Percentiles rank a stretch among this genome's conserved stretches.
phyloP scores from a whole-genome alignment of 2,797 vertebrate species.

The Petrocephalus schoutedeni region DNA sequence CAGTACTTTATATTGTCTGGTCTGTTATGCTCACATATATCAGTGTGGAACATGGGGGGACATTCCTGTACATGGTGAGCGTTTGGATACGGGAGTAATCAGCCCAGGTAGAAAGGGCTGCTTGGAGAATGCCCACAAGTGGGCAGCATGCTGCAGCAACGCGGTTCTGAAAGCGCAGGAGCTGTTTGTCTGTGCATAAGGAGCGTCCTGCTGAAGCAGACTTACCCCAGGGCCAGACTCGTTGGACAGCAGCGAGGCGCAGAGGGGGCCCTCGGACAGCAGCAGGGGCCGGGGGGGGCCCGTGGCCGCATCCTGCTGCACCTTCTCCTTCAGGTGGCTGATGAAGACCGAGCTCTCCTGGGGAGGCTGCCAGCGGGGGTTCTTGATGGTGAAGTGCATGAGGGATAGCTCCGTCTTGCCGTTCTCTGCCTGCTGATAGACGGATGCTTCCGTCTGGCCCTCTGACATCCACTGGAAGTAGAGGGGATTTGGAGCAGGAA shows the following conservation, averaged over 20 bases:
- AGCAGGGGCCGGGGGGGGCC: constrained; percentile 64
- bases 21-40: background rate
- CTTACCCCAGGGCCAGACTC: constrained; percentile 63
- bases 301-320: constrained; percentile 78
- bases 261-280: constrained; percentile 70
- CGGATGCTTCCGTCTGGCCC: constrained; percentile 91
- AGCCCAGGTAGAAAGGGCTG: background rate
- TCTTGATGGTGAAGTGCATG: constrained; percentile 98
- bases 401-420: constrained; percentile 95
- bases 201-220: background rate
- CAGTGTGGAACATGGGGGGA: background rate
- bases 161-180: background rate
- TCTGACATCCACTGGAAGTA: constrained; percentile 83
- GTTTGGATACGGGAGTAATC: background rate
- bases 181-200: background rate
- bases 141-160: background rate
- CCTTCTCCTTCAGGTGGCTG: constrained; percentile 88
- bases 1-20: background rate
- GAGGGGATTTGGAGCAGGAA: background rate
- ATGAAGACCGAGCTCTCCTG: constrained; percentile 91
- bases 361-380: constrained; percentile 94
- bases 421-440: constrained; percentile 95
- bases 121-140: background rate
- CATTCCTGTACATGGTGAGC: background rate
- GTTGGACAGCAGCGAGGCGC: constrained; percentile 69